phyloP scores from a whole-genome alignment of 1,140 invertebrate species.

The Chironomus tepperi region DNA sequence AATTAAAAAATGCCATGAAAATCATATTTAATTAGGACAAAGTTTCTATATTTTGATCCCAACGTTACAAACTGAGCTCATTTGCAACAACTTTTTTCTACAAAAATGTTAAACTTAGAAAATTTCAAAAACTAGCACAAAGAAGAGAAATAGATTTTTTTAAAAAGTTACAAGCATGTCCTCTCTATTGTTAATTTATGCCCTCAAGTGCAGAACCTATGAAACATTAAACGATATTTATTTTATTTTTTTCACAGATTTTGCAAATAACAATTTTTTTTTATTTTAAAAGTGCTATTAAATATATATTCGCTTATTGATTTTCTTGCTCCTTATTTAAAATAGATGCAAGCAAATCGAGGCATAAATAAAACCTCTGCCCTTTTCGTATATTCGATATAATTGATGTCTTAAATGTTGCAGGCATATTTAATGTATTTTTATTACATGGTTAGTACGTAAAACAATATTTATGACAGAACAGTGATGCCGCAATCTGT shows the following conservation, averaged over 20 bases:
- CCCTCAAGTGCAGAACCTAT: neutral
- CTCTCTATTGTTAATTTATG: neutral
- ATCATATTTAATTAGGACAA: too few species aligned
- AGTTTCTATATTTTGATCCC: too few species aligned
- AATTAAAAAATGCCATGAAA: too few species aligned
- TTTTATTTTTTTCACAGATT: neutral
- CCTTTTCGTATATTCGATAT: neutral
- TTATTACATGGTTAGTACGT: neutral
- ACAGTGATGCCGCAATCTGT: neutral
- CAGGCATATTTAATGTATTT: neutral
- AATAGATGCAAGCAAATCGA: neutral
- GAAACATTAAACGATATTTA: neutral
- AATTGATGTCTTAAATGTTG: too few species aligned
- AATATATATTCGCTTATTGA: neutral
- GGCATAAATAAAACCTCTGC: constrained; percentile 6
- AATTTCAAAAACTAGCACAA: too few species aligned
- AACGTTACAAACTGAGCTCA: too few species aligned
- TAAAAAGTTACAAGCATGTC: neutral
- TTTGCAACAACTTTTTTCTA: too few species aligned
- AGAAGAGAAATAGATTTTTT: neutral
- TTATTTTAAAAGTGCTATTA: too few species aligned
- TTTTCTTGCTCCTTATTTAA: neutral
- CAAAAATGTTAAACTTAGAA: too few species aligned
- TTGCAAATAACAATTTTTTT: too few species aligned
- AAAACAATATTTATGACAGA: constrained; percentile 4